Base-by-base conservation (phyloP, 2,113 vertebrate genomes). In the Sterna hirundo region DNA sequence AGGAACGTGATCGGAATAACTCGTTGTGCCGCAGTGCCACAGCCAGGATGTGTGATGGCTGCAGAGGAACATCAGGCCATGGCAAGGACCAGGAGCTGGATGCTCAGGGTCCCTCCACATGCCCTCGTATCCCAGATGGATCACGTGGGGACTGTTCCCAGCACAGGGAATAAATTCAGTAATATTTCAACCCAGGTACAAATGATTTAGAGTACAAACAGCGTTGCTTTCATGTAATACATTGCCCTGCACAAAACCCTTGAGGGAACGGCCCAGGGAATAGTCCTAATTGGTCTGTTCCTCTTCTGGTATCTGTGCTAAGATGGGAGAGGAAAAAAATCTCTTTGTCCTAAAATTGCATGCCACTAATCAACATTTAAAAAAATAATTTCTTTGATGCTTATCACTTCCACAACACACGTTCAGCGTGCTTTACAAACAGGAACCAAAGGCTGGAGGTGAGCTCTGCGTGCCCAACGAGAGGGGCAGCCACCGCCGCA, bases 101-200 rank as follows among this genome's bases (percentile, higher is more conserved):
- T 40, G 17, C 26, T 70, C 34, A 44, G 51, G 18, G 27, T 77
- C 60, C 16, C 15, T 84, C 32, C 6, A 1, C 25, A 3, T 15
- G 52, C 34, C 11, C 44, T 71, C 10, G 0, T 72, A 44, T 65
- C 54, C 54, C 62, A 77, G 75, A 34, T 62, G 51, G 83, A 54
- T 54, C 27, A 2, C 42, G 27, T 38, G 29, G 64, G 30, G 66
- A 62, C 60, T 75, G 64, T 46, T 91, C 62, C 38, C 38, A 89
- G 60, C 38, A 75, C 42, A 54, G 80, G 64, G 64, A 92, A 94
- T 86, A 78, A 62, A 83, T 71, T 90, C 80, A 58, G 54, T 34
- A 80, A 20, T 83, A 68, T 95, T 95, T 97, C 89, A 94, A 14
- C 60, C 36, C 14, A 81, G 86, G 90, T 92, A 74, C 60, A 80